Conservation (phyloP, 2,888 invertebrate species). For the Galerucella pusilla region DNA sequence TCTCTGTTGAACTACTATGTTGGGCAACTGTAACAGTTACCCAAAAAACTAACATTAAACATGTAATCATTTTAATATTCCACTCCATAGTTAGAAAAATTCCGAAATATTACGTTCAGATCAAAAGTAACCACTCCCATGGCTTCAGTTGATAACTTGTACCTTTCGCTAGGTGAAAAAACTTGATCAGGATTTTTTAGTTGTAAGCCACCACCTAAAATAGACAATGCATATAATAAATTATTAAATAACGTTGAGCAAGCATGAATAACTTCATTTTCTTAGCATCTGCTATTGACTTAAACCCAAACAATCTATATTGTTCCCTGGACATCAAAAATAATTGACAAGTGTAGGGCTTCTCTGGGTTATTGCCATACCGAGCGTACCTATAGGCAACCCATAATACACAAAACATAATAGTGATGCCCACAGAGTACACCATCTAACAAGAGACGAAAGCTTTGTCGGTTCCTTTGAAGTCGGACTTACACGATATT, state of each 20-base stretch:
- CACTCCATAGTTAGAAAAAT: conserved; percentile 88
- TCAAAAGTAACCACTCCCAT: conserved; percentile 84
- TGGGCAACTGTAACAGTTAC: neutral
- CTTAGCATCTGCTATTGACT: too few relatives aligned
- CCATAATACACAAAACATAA: too few relatives aligned
- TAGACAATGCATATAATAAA: conserved; percentile 32
- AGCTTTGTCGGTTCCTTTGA: too few relatives aligned
- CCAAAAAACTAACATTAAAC: conserved; percentile 11
- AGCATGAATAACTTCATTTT: neutral
- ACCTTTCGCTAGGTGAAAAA: conserved; percentile 72
- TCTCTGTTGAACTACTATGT: conserved; percentile 24
- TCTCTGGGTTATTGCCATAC: too few relatives aligned
- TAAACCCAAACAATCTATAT: too few relatives aligned
- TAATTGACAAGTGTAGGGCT: too few relatives aligned
- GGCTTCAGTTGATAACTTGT: conserved; percentile 84
- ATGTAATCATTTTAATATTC: conserved; percentile 69
- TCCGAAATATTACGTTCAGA: conserved; percentile 73
- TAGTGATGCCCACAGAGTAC: too few relatives aligned
- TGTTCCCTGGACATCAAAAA: too few relatives aligned
- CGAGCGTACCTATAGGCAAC: too few relatives aligned
- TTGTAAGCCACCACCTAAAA: conserved; percentile 68
- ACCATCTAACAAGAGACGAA: too few relatives aligned
- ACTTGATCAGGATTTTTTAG: conserved; percentile 70
- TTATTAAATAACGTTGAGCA: neutral
- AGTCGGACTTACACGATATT: too few relatives aligned